A percentile compares a stretch with the other conserved stretches of the same genome.
Evolutionary conservation across 1,140 invertebrate species (phyloP).

Genomic region (Philotrypesis tridentata): DNA sequence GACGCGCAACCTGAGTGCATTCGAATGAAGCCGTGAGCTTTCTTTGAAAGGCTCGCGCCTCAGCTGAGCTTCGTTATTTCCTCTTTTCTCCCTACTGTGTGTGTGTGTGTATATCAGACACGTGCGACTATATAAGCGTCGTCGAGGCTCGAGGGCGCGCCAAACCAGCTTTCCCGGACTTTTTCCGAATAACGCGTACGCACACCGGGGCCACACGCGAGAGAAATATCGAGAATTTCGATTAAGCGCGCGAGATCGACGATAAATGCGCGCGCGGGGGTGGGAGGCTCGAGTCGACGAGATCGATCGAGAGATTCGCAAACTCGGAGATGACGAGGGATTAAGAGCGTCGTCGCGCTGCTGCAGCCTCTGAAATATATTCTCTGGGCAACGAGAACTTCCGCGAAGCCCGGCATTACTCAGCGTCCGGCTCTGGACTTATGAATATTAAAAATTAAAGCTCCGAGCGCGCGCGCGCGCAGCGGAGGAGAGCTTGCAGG

Average conservation of each 20-base stretch:
- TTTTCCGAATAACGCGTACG: no score
- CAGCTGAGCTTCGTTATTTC: not conserved
- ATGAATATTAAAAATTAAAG: slow-evolving; percentile 7
- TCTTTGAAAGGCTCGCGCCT: not conserved
- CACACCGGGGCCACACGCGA: no score
- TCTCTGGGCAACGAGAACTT: not conserved
- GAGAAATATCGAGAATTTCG: no score
- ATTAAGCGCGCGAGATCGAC: no score
- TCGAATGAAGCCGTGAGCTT: slow-evolving; percentile 24
- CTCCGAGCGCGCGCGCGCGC: not conserved
- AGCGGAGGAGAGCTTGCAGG: no score
- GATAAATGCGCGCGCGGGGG: not conserved
- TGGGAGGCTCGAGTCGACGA: not conserved
- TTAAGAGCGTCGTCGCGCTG: slow-evolving; percentile 36
- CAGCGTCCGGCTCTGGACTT: not conserved
- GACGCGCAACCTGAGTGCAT: slow-evolving; percentile 1
- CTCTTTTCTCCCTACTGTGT: not conserved
- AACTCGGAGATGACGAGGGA: slow-evolving; percentile 13
- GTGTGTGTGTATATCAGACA: no score
- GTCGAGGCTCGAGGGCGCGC: no score
- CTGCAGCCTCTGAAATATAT: slow-evolving; percentile 5
- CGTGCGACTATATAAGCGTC: no score
- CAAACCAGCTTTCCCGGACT: no score
- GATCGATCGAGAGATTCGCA: slow-evolving; percentile 27
- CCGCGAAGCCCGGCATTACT: not conserved